Evolutionary conservation across 2,797 vertebrate species (phyloP), one percentile per base, ranked within the genome.

Genomic region (Enteromius argenteus): DNA sequence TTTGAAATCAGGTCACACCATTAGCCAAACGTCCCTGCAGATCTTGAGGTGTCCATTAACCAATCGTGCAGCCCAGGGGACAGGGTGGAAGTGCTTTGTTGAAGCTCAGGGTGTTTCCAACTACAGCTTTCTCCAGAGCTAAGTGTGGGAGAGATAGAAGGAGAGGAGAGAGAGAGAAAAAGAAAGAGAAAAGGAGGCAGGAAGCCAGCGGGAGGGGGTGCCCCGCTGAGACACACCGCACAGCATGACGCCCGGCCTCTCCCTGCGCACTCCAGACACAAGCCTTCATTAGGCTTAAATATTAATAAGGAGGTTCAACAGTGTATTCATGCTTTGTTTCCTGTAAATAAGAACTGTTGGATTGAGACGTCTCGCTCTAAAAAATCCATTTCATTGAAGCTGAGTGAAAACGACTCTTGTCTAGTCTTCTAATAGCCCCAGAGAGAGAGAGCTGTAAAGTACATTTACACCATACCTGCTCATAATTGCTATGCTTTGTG

Each of bases 221-320:
- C 58, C 85, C 53, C 64, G 83, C 73, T 8, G 42, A 67, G 75
- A 67, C 80, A 60, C 35, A 86, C 49, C 53, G 13, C 71, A 39
- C 83, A 71, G 66, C 35, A 6, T 60, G 72, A 42, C 42, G 35
- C 58, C 62, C 64, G 75, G 79, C 85, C 74, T 83, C 86, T 79
- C 85, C 53, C 71, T 56, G 84, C 67, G 56, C 81, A 68, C 56
- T 67, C 79, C 78, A 91, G 87, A 86, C 80, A 5, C 81, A 89
- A 62, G 87, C 80, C 84, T 91, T 93, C 92, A 94, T 94, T 93
- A 94, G 91, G 90, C 89, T 89, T 82, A 85, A 92, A 90, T 91
- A 93, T 91, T 94, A 94, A 94, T 92, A 89, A 94, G 86, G 85
- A 89, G 84, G 86, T 91, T 92, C 90, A 89, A 77, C 88, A 81